These are phyloP conservation scores for Morinoia aosen DNA, from an alignment of 2,888 invertebrate species.

Conservation along the genomic window DNA sequence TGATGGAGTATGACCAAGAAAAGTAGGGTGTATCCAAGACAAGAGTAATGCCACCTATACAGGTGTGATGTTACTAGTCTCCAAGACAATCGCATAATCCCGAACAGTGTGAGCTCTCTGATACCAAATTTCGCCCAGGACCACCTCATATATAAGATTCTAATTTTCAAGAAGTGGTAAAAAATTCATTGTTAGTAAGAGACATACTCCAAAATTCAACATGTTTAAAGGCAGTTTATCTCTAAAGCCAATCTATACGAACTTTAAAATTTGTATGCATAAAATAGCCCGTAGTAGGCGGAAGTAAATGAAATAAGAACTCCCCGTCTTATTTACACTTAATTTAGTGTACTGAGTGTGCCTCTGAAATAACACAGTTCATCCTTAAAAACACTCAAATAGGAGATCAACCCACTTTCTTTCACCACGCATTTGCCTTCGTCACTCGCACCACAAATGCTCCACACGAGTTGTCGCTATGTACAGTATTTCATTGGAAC, in stretches of 20 bases:
- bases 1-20: too few relatives aligned
- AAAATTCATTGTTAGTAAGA: background rate
- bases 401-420: background rate
- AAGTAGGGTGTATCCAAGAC: too few relatives aligned
- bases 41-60: background rate
- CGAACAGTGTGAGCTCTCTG: background rate
- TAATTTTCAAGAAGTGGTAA: background rate
- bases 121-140: background rate
- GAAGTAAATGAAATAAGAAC: background rate
- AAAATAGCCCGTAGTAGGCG: background rate
- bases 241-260: background rate
- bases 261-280: background rate
- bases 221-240: background rate
- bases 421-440: background rate
- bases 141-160: background rate
- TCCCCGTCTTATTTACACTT: background rate
- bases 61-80: background rate
- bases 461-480: background rate
- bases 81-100: too few relatives aligned
- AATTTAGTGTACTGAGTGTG: background rate
- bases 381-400: background rate
- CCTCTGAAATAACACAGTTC: background rate
- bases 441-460: background rate
- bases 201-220: background rate
- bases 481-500: background rate